phyloP scores from a whole-genome alignment of 2,797 vertebrate genomes.

The Oophaga sylvatica region DNA sequence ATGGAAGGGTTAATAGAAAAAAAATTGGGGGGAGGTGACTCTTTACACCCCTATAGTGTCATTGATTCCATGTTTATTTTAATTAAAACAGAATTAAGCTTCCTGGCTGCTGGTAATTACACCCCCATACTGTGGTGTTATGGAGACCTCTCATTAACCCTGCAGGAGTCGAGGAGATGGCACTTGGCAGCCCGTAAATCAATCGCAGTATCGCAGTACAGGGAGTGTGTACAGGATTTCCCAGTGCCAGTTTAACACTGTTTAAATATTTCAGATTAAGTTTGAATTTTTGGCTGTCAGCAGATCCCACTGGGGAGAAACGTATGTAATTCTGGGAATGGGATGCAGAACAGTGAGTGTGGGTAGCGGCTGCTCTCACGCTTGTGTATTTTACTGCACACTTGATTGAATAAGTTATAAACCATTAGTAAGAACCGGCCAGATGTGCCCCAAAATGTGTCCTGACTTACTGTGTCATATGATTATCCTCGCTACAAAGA shows the following conservation, averaged over 20 bases:
- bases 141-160: constrained; percentile 62
- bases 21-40: not conserved
- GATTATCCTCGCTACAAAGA: not conserved
- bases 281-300: constrained; percentile 44
- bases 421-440: constrained; percentile 25
- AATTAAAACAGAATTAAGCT: constrained; percentile 61
- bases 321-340: constrained; percentile 38
- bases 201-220: constrained; percentile 21
- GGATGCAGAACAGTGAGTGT: not conserved
- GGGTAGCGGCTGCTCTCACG: constrained; percentile 20
- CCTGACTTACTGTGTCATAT: not conserved
- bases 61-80: constrained; percentile 60
- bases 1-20: constrained; percentile 18
- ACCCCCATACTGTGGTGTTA: constrained; percentile 55
- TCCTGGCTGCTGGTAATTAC: constrained; percentile 53
- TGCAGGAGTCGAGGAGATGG: constrained; percentile 53
- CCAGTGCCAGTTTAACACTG: constrained; percentile 45
- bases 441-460: constrained; percentile 6
- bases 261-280: constrained; percentile 54
- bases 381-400: constrained; percentile 30
- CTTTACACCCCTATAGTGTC: constrained; percentile 50
- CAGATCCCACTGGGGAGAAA: constrained; percentile 37
- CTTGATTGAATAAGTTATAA: constrained; percentile 29
- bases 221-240: constrained; percentile 48
- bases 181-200: constrained; percentile 59